These are phyloP conservation scores for Norana najaformis DNA, from an alignment of 2,888 invertebrate genomes.

Conservation along the genomic window DNA sequence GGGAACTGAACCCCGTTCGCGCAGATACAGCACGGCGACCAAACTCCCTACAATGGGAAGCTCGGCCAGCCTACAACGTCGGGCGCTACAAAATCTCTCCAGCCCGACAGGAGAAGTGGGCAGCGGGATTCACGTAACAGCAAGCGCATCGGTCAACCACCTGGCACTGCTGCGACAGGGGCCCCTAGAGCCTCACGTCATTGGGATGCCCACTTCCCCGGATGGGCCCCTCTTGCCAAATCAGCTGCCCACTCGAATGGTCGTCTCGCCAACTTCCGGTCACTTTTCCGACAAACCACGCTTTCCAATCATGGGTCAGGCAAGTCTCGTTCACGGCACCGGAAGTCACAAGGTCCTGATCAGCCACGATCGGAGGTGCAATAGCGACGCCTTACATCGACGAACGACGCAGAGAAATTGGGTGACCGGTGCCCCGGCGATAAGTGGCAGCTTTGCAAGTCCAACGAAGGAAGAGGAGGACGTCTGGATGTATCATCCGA, in stretches of 20 bases:
- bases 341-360: background rate
- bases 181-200: background rate
- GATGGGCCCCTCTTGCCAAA: background rate
- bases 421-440: background rate
- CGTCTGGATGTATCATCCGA: background rate
- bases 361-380: background rate
- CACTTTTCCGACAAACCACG: background rate
- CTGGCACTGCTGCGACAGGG: background rate
- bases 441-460: background rate
- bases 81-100: slow-evolving; percentile 7
- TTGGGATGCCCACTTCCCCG: background rate
- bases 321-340: slow-evolving; percentile 8
- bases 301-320: slow-evolving; percentile 22
- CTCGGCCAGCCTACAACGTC: slow-evolving; percentile 19
- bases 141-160: slow-evolving; percentile 10
- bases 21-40: background rate
- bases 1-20: background rate
- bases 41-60: slow-evolving; percentile 15
- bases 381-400: background rate
- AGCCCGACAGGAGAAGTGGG: background rate
- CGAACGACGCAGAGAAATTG: background rate
- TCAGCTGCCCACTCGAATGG: background rate
- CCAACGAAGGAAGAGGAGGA: background rate
- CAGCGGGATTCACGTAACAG: background rate
- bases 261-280: background rate